A percentile compares a stretch with the other conserved stretches of the same genome.
These are phyloP conservation scores for Brachypterus glaber DNA, from an alignment of 2,888 invertebrate species.

Conservation along the genomic window DNA sequence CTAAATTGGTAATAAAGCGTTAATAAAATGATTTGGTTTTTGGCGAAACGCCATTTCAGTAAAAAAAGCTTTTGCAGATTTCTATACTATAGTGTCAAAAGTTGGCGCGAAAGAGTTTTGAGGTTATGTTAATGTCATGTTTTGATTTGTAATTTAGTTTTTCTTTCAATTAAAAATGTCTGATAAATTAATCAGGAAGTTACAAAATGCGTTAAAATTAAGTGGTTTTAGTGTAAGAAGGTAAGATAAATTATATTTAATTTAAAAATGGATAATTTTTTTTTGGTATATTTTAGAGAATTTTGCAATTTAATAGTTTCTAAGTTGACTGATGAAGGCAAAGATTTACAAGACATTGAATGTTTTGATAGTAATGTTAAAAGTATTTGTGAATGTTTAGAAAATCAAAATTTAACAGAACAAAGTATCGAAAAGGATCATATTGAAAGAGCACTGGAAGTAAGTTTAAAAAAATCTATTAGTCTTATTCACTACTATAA, in stretches of 20 bases:
- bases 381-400: conserved; percentile 65
- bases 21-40: too few species aligned
- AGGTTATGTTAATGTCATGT: too few species aligned
- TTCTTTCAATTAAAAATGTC: too few species aligned
- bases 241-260: conserved; percentile 28
- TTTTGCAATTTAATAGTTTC: conserved; percentile 64
- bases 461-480: conserved; percentile 24
- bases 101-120: too few species aligned
- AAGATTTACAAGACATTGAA: conserved; percentile 44
- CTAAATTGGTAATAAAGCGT: too few species aligned
- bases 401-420: conserved; percentile 64
- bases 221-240: conserved; percentile 64
- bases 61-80: too few species aligned
- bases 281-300: conserved; percentile 45
- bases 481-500: conserved; percentile 2
- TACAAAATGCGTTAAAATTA: conserved; percentile 61
- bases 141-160: too few species aligned
- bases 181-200: conserved; percentile 49
- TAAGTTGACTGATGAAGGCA: conserved; percentile 44
- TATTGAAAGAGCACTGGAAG: conserved; percentile 64
- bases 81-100: too few species aligned
- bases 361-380: conserved; percentile 64
- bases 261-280: conserved; percentile 6
- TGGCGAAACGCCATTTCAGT: too few species aligned
- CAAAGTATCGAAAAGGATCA: conserved; percentile 64